Evolutionary conservation across 2,888 invertebrate genomes (phyloP), one percentile per base, ranked within the genome.

Genomic region (Hoplodrina blanda): DNA sequence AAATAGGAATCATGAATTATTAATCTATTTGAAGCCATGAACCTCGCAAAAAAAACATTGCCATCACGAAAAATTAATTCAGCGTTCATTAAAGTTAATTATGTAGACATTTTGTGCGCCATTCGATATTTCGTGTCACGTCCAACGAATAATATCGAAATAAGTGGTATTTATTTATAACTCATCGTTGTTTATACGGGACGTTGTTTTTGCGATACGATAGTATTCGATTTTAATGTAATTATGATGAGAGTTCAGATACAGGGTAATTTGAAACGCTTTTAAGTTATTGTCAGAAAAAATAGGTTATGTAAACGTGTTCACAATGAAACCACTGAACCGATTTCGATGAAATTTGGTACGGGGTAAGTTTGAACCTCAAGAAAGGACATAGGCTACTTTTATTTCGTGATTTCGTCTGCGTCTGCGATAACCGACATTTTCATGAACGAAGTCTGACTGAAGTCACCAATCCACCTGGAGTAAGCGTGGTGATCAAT

Each of bases 121-220:
- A 65, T 71, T 75, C 64, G 78, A 80, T 82, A 85, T 83, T 79
- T 78, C 67, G 61, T 67, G 71, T 78, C 83, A 84, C 81, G 81
- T 80, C 60, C 76, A 72, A 55, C 68, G 73, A 82, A 83, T 85
- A 75, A 84, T 82, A 80, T 76, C 68, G 69, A 76, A 74, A 84
- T 77, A 70, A 81, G 69, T 76, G 75, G 53, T 83, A 82, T 84
- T 85, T 80, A 85, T 85, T 76, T 82, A 78, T 74, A 56, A 60
- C 30, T 78, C 53, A 59, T 20, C 55, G 33, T 20, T 66, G 52
- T 73, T 82, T 76, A 67, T n/a, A 25, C 2, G 2, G 3, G 10
- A 54, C 63, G 64, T 61, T n/a, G 30, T 49, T 20, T 15, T 30
- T 30, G 37, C 66, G 53, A 69, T 49, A 62, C 55, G 57, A 63